Evolutionary conservation across 1,140 invertebrate genomes (phyloP).

Genomic region (Oscheius sp.): DNA sequence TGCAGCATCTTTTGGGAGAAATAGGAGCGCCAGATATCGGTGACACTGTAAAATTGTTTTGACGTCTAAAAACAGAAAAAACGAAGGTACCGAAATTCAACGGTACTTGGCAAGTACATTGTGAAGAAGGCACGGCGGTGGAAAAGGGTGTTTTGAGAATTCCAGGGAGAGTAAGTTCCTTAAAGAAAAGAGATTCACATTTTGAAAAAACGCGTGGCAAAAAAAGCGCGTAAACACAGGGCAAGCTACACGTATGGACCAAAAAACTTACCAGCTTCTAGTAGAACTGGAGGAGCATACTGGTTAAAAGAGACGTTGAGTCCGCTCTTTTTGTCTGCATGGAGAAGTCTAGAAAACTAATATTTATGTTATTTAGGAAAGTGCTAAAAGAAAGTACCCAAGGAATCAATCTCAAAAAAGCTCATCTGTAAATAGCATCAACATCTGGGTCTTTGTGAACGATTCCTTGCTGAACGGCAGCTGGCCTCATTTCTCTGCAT

Average conservation of each 20-base stretch:
- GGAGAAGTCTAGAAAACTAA: conserved; percentile 36
- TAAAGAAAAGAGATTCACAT: not conserved
- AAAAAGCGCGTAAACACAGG: conserved; percentile 1
- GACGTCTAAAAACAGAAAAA: not conserved
- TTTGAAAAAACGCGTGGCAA: not conserved
- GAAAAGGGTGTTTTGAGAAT: conserved; percentile 62
- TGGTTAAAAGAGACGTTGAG: conserved; percentile 28
- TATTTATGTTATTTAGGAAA: not conserved
- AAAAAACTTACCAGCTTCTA: too few species aligned
- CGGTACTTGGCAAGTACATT: conserved; percentile 53
- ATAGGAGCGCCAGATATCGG: conserved; percentile 61
- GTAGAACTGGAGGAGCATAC: conserved; percentile 20
- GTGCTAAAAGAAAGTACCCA: not conserved
- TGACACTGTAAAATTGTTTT: conserved; percentile 33
- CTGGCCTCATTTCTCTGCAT: conserved; percentile 28
- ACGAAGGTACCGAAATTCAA: conserved; percentile 42
- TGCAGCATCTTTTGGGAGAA: conserved; percentile 58
- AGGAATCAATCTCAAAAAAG: not conserved
- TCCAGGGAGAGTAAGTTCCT: conserved; percentile 24
- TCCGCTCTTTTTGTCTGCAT: conserved; percentile 19
- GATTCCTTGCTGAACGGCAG: conserved; percentile 60
- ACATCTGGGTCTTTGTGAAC: conserved; percentile 62
- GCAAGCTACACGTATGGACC: too few species aligned
- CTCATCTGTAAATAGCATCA: conserved; percentile 57
- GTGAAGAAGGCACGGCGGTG: conserved; percentile 56